Base-by-base conservation (phyloP, 2,888 invertebrate species). In the Netelia fuscicornis region DNA sequence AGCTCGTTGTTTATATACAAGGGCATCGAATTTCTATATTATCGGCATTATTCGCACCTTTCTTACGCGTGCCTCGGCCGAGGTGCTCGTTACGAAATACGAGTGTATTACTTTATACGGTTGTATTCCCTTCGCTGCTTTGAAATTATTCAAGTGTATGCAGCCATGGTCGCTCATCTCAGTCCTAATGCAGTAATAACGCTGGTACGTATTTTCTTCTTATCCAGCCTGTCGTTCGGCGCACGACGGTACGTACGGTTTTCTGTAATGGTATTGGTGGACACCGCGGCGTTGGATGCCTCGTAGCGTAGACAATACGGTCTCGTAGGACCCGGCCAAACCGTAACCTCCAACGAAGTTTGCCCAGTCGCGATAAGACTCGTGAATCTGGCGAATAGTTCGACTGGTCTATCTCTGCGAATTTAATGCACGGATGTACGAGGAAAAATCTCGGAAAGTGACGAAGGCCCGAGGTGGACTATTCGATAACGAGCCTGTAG, bases 51-150 rank as follows among this genome's bases (percentile, higher is more conserved):
- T 85, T 89, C 91, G 91, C 92, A 98, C 98, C 97, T 98, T 98
- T 91, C 97, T 96, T 94, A 96, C 96, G 90, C 97, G 96, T 88
- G 97, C 97, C 94, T 97, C 97, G 89, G 95, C 95, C 86, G 97
- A 96, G 79, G 97, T 96, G 93, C 97, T 97, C 87, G 97, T 96
- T 81, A 98, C 97, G 94, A 98, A 98, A 94, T 97, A 97, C 87
- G 97, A 96, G 95, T 98, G 97, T 90, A 98, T 97, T 90, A 98
- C 95, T 94, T 95, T 96, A 93, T 96, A 97, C 68, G 96, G 96
- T 93, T 96, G 95, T 87, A 96, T 95, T 90, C 97, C 97, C 94
- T 96, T 96, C 74, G 96, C 95, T 91, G 96, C 96, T 95, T 97
- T 97, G 94, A 97, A 97, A 94, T 96, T 96, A 94, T 95, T 96